phyloP scores from a whole-genome alignment of 2,113 vertebrate genomes.

The Nanorana parkeri region DNA sequence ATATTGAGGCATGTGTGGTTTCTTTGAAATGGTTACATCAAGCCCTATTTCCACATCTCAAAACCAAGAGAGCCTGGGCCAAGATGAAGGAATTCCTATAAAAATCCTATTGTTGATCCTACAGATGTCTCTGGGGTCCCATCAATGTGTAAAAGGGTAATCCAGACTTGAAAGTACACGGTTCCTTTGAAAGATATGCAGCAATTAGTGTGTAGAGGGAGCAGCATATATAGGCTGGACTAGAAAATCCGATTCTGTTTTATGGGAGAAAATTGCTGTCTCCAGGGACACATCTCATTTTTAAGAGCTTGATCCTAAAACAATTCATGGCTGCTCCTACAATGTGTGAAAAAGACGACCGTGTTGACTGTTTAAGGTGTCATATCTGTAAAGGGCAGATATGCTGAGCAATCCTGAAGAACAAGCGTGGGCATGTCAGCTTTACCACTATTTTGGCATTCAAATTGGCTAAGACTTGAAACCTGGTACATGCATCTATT shows the following conservation, averaged over 20 bases:
- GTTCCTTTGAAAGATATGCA: slow-evolving; percentile 35
- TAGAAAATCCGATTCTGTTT: slow-evolving; percentile 31
- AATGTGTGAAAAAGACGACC: neutral
- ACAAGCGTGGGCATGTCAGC: neutral
- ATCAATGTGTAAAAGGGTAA: slow-evolving; percentile 34
- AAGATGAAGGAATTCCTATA: slow-evolving; percentile 40
- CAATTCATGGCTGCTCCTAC: slow-evolving; percentile 15
- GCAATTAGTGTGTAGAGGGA: slow-evolving; percentile 14
- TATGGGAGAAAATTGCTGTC: slow-evolving; percentile 5
- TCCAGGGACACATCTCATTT: neutral
- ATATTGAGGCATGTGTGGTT: slow-evolving; percentile 40
- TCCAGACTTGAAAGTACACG: slow-evolving; percentile 46
- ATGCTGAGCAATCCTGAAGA: no score
- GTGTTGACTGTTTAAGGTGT: neutral
- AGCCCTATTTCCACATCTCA: slow-evolving; percentile 24
- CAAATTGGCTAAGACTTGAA: no score
- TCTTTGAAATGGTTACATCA: slow-evolving; percentile 24
- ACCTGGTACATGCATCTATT: no score
- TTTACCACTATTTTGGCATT: neutral
- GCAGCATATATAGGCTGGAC: slow-evolving; percentile 2
- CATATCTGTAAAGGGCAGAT: neutral
- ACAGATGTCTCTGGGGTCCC: slow-evolving; percentile 32
- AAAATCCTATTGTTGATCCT: slow-evolving; percentile 37
- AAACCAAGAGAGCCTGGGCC: slow-evolving; percentile 19
- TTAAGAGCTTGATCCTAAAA: slow-evolving; percentile 38